phyloP scores from a whole-genome alignment of 2,797 vertebrate species.

The Diglossa cyanea region DNA sequence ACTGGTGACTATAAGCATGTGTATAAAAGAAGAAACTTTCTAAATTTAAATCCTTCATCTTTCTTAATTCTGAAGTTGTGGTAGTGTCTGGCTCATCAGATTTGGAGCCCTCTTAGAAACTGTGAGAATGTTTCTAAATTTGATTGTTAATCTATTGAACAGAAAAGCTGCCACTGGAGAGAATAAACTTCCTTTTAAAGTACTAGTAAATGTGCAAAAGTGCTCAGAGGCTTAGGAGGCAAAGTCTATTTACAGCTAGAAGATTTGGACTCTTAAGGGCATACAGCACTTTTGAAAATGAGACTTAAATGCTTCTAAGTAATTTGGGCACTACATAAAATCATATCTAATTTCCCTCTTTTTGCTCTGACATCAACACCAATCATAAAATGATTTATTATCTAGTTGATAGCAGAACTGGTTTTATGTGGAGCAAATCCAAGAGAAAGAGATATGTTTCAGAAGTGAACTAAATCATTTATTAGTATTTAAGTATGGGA shows the following conservation, averaged over 20 bases:
- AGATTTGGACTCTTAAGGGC: background rate
- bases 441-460: slow-evolving; percentile 20
- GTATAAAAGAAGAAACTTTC: background rate
- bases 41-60: background rate
- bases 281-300: slow-evolving; percentile 22
- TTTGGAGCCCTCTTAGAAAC: background rate
- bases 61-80: background rate
- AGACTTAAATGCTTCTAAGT: slow-evolving; percentile 13
- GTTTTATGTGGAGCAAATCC: background rate
- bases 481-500: background rate
- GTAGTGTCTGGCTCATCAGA: background rate
- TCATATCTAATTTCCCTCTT: background rate
- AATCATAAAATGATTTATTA: slow-evolving; percentile 8
- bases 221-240: background rate
- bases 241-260: background rate
- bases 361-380: slow-evolving; percentile 18
- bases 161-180: background rate
- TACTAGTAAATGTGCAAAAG: background rate
- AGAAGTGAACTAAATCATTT: slow-evolving; percentile 18
- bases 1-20: background rate
- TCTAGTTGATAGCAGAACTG: background rate
- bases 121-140: slow-evolving; percentile 5
- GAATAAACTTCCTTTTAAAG: background rate
- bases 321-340: slow-evolving; percentile 22
- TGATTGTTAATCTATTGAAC: background rate